Percentiles rank a stretch among this genome's conserved stretches.
Conservation (phyloP, 2,113 vertebrate species). For the Gorilla gorilla region DNA sequence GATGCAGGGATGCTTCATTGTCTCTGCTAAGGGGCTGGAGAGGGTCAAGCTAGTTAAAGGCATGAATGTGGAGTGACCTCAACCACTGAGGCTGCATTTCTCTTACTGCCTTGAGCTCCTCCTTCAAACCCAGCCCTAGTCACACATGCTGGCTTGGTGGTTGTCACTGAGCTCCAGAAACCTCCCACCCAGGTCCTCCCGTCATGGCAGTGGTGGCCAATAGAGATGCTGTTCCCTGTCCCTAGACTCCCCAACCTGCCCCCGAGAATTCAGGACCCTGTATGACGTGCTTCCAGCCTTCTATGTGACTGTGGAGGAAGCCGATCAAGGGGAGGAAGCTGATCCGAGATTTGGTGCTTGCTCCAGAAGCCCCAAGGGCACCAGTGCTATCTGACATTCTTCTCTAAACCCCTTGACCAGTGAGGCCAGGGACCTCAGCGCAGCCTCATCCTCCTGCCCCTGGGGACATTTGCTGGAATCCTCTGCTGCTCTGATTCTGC, state of each 20-base stretch:
- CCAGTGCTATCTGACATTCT: no score
- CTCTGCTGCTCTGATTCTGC: neutral
- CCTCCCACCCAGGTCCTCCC: neutral
- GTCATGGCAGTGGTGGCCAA: neutral
- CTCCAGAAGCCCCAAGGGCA: fast-evolving
- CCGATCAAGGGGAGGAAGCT: neutral
- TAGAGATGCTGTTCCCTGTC: no score
- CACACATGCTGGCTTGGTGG: no score
- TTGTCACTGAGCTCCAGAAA: neutral
- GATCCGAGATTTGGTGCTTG: neutral
- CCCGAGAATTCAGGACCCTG: neutral
- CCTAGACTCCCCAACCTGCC: neutral
- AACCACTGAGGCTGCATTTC: neutral
- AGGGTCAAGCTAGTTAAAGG: neutral
- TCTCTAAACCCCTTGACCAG: neutral
- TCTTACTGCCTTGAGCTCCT: neutral
- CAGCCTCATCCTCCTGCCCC: neutral
- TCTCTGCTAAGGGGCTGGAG: neutral
- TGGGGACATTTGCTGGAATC: neutral
- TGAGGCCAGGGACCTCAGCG: neutral
- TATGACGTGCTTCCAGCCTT: neutral
- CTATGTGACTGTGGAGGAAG: neutral
- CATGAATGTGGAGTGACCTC: fast-evolving
- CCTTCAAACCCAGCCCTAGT: neutral
- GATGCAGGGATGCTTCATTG: fast-evolving